These are phyloP conservation scores for Centropristis striata DNA, from an alignment of 2,113 vertebrate species.

Conservation along the genomic window DNA sequence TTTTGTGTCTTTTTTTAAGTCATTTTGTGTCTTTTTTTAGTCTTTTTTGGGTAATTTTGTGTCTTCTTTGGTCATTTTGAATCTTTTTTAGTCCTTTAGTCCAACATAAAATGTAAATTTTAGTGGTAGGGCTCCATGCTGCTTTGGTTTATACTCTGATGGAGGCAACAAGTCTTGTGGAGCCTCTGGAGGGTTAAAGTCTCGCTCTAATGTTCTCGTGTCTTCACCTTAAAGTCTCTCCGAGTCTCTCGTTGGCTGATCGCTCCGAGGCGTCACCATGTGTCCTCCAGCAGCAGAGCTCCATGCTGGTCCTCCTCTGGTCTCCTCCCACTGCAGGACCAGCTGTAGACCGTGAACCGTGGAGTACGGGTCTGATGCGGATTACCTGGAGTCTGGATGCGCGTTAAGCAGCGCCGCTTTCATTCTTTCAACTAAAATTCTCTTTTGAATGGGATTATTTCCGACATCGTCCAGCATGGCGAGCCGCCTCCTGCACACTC, in stretches of 20 bases:
- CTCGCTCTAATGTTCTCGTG: too few relatives aligned
- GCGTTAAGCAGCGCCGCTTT: constrained; percentile 3
- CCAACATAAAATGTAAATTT: too few relatives aligned
- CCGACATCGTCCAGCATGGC: constrained; percentile 61
- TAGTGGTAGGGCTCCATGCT: too few relatives aligned
- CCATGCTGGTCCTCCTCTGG: constrained; percentile 39
- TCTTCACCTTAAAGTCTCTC: background rate
- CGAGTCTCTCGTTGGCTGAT: constrained; percentile 76
- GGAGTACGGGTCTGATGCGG: constrained; percentile 51
- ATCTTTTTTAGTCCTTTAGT: too few relatives aligned
- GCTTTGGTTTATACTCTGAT: too few relatives aligned
- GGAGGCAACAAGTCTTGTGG: too few relatives aligned
- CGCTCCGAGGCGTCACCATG: constrained; percentile 75
- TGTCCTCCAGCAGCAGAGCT: constrained; percentile 66
- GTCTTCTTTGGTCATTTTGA: too few relatives aligned
- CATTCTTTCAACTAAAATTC: background rate
- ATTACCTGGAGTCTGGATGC: constrained; percentile 61
- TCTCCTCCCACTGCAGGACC: constrained; percentile 71
- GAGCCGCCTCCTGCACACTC: constrained; percentile 48
- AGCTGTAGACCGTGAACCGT: constrained; percentile 73
- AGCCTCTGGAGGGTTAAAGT: too few relatives aligned
- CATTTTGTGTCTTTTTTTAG: too few relatives aligned
- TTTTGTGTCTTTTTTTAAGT: too few relatives aligned
- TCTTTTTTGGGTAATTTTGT: too few relatives aligned
- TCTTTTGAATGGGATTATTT: constrained; percentile 20